Evolutionary conservation across 2,888 invertebrate genomes (phyloP).

Genomic region (Trissolcus japonicus): DNA sequence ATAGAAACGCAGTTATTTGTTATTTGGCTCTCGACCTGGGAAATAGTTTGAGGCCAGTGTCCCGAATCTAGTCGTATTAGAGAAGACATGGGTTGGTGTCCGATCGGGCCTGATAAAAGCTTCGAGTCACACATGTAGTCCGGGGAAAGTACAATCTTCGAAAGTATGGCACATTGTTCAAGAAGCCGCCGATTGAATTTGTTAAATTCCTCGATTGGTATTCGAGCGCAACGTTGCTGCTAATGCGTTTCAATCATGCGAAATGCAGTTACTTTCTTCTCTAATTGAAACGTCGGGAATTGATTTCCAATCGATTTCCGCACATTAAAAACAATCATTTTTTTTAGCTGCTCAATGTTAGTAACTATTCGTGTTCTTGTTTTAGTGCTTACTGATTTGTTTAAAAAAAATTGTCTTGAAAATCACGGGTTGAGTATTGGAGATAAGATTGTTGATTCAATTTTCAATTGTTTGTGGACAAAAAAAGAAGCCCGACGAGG

Average conservation of each 20-base stretch:
- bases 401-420: too few species aligned
- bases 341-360: too few species aligned
- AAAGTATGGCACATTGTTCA: conserved; percentile 44
- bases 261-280: conserved; percentile 36
- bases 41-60: conserved; percentile 42
- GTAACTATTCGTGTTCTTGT: too few species aligned
- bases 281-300: conserved; percentile 31
- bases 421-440: too few species aligned
- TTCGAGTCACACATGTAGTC: conserved; percentile 39
- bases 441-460: not conserved
- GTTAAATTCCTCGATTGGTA: conserved; percentile 40
- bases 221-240: conserved; percentile 36
- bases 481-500: conserved; percentile 68
- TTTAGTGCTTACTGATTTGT: too few species aligned
- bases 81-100: conserved; percentile 12
- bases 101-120: conserved; percentile 38
- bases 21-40: conserved; percentile 11
- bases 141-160: conserved; percentile 44
- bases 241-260: conserved; percentile 35
- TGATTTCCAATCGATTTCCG: conserved; percentile 19
- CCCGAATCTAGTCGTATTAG: conserved; percentile 39
- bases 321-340: not conserved
- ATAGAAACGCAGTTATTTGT: conserved; percentile 19
- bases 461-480: not conserved
- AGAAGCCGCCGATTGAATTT: conserved; percentile 35